Conservation (phyloP, 1,140 invertebrate genomes). For the Adelges cooleyi region DNA sequence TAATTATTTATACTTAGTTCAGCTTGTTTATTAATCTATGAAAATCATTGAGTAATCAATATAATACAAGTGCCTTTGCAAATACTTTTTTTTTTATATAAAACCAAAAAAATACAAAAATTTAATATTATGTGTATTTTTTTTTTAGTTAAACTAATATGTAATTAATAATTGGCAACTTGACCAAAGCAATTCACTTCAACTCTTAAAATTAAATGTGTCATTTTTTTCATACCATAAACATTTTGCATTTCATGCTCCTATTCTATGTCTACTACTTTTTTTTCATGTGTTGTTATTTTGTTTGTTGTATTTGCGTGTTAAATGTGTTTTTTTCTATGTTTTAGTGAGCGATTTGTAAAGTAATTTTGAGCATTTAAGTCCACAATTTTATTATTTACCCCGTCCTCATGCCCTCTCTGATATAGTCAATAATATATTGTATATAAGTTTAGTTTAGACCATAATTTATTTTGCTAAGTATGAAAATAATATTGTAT, state of each 20-base stretch:
- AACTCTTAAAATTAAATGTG: too few relatives aligned
- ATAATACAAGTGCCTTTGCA: constrained; percentile 18
- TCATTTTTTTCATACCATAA: background rate
- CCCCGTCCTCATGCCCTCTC: background rate
- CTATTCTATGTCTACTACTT: constrained; percentile 21
- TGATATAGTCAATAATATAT: constrained; percentile 16
- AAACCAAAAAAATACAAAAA: too few relatives aligned
- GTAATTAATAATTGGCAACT: too few relatives aligned
- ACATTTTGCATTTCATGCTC: background rate
- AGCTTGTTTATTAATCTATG: too few relatives aligned
- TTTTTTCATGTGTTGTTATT: constrained; percentile 27
- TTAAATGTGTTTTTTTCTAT: constrained; percentile 19
- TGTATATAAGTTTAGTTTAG: background rate
- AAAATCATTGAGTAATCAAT: background rate
- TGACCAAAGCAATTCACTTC: too few relatives aligned
- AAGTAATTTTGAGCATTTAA: constrained; percentile 2
- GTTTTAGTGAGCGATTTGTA: constrained; percentile 22
- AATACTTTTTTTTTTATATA: background rate
- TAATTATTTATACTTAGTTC: too few relatives aligned
- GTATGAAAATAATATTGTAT: background rate
- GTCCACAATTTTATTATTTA: constrained; percentile 2
- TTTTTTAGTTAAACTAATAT: too few relatives aligned
- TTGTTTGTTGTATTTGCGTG: constrained; percentile 27
- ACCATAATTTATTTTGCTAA: background rate
- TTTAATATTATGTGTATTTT: too few relatives aligned